Base-by-base conservation (phyloP, 2,113 vertebrate genomes). In the Poicephalus meyeri region DNA sequence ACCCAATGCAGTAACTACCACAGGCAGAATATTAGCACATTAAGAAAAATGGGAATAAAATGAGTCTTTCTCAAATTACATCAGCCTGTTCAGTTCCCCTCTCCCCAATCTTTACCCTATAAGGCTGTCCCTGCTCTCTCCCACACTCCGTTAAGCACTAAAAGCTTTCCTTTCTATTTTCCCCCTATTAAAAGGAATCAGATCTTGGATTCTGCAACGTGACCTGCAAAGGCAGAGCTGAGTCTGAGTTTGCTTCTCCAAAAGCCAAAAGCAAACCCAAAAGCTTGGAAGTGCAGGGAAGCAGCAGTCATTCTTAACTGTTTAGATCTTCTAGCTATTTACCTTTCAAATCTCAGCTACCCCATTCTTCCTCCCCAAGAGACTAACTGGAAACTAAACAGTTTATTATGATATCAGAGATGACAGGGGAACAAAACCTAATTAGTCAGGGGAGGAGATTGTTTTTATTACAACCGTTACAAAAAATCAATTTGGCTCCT, bases 91-190 rank as follows among this genome's bases (percentile, higher is more conserved):
- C 85, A 46, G 58, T 70, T 88, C 81, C 58, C 74, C 49, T 95
- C 80, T 68, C 63, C 88, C 92, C 93, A 89, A 94, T 96, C 96
- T 94, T 97, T 97, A 97, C 96, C 96, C 96, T 97, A 96, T 95
- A 96, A 96, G 96, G 96, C 78, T 79, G 52, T 95, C 80, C 56
- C 56, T 1, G 6, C 65, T 93, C 88, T 77, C 65, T 4, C 37
- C 35, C 90, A 78, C 79, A 44, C 74, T 83, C 66, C 0, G 11
- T 11, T 73, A 73, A 92, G 77, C 44, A 35, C 44, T 19, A 55
- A 74, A 74, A 89, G 11, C 21, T 78, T 72, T 93, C 82, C 70
- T 69, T 92, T 80, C 52, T 53, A 1, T 63, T 88, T 88, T 56
- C 21, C 74, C 61, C 61, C 28, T 71, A 7, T 77, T 93, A 80